Evolutionary conservation across 2,113 vertebrate species (phyloP).

Genomic region (Pterocles orientalis): DNA sequence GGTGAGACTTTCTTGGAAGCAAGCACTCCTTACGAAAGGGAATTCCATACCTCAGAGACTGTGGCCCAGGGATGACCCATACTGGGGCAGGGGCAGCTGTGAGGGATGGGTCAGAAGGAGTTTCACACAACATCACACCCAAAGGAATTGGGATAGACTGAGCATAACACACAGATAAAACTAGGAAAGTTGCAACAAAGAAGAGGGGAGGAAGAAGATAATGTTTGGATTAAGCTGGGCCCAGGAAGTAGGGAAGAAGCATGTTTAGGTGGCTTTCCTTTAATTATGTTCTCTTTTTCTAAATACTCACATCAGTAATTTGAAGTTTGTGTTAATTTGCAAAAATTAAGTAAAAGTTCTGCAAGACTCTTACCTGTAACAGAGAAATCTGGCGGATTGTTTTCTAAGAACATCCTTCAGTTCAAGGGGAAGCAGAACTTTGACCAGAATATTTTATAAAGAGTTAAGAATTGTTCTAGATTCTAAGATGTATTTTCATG

Average conservation of each 20-base stretch:
- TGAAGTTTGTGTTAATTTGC: neutral
- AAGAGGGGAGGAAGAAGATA: neutral
- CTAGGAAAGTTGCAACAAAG: neutral
- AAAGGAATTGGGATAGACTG: neutral
- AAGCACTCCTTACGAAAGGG: neutral
- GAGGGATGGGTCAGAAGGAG: neutral
- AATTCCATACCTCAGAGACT: neutral
- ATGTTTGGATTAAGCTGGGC: neutral
- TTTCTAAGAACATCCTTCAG: neutral
- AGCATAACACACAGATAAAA: neutral
- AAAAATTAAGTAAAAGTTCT: neutral
- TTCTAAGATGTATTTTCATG: neutral
- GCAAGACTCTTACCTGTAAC: neutral
- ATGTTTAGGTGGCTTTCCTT: neutral
- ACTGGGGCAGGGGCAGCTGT: rapidly evolving
- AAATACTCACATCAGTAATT: neutral
- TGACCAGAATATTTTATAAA: neutral
- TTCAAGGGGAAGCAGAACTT: neutral
- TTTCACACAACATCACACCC: neutral
- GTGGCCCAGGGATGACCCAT: rapidly evolving
- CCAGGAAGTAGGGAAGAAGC: neutral
- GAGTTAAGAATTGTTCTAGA: neutral
- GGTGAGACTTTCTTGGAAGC: neutral
- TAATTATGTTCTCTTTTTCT: neutral
- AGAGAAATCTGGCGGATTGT: neutral